These are phyloP conservation scores for Eremophila alpestris DNA, from an alignment of 2,797 vertebrate species.

Conservation along the genomic window DNA sequence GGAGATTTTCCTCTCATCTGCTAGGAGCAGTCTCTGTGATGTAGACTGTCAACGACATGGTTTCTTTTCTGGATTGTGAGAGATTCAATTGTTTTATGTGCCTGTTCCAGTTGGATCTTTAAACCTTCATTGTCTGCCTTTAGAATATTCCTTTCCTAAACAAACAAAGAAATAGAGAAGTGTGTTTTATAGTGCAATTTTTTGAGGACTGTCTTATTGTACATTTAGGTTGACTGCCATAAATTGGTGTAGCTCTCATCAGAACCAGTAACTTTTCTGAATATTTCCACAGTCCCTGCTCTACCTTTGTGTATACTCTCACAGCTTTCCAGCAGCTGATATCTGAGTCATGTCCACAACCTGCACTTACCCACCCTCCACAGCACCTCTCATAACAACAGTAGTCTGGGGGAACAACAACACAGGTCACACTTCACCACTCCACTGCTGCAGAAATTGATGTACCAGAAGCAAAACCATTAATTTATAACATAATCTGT, in stretches of 20 bases:
- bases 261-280: background rate
- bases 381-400: background rate
- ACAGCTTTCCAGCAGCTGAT: background rate
- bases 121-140: constrained; percentile 79
- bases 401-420: background rate
- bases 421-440: background rate
- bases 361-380: background rate
- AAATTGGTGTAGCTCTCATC: background rate
- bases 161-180: background rate
- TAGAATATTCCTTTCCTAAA: constrained; percentile 77
- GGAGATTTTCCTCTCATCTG: constrained; percentile 5
- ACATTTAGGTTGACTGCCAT: background rate
- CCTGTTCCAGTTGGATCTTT: constrained; percentile 78
- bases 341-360: background rate
- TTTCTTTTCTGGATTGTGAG: constrained; percentile 73
- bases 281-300: background rate
- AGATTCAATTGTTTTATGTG: constrained; percentile 79
- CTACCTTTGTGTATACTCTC: background rate
- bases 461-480: background rate
- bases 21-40: constrained; percentile 71
- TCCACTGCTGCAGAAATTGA: background rate
- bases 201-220: background rate
- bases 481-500: background rate
- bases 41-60: constrained; percentile 61
- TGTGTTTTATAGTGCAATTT: background rate